phyloP scores from a whole-genome alignment of 2,113 vertebrate species.

The Atrichornis clamosus region DNA sequence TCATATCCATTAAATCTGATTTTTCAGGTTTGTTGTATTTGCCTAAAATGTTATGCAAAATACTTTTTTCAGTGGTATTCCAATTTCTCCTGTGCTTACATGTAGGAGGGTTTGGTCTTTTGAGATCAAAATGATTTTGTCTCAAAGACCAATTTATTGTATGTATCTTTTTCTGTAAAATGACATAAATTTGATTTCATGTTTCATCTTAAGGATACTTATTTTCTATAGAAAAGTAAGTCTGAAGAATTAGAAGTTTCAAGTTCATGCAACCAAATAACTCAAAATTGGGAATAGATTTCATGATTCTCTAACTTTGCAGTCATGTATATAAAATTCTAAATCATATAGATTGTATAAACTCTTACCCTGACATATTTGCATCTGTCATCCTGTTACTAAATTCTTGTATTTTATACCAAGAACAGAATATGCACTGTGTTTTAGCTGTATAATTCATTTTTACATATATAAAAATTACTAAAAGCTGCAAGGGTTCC shows the following conservation, averaged over 20 bases:
- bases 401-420: neutral
- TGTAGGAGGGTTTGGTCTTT: neutral
- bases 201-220: neutral
- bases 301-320: neutral
- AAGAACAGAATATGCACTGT: neutral
- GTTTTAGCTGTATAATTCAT: neutral
- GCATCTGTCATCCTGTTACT: neutral
- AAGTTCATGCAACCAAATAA: neutral
- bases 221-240: neutral
- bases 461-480: neutral
- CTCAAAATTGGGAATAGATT: neutral
- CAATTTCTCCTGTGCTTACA: neutral
- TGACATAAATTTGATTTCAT: neutral
- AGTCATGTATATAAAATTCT: neutral
- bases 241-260: neutral
- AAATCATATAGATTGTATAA: neutral
- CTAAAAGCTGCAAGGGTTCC: neutral
- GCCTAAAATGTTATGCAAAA: neutral
- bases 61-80: neutral
- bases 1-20: neutral
- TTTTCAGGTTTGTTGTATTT: neutral
- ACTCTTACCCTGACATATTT: neutral
- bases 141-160: neutral
- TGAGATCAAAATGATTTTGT: neutral
- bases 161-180: neutral